Evolutionary conservation across 2,797 vertebrate species (phyloP).

Genomic region (Mormyrus hasselquistii): DNA sequence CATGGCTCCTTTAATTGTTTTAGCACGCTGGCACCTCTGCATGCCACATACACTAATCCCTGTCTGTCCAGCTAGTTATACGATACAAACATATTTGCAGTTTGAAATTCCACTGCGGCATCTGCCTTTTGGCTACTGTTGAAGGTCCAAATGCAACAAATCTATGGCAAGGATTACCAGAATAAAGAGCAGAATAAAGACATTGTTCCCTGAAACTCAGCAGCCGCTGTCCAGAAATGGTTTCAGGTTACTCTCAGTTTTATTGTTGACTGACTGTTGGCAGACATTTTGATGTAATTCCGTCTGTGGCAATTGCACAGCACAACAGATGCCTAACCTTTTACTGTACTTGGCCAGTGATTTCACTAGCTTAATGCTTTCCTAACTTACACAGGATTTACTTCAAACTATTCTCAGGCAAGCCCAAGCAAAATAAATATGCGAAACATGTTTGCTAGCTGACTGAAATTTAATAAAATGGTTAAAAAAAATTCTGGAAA

Average conservation of each 20-base stretch:
- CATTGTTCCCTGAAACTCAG: neutral
- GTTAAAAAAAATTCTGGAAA: neutral
- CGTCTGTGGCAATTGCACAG: neutral
- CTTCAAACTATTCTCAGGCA: neutral
- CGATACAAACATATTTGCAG: neutral
- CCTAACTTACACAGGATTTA: neutral
- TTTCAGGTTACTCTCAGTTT: neutral
- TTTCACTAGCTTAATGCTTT: neutral
- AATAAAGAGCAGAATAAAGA: neutral
- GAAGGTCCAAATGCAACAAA: neutral
- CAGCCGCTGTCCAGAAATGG: neutral
- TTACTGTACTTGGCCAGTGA: neutral
- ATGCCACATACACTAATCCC: neutral
- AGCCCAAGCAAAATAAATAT: neutral
- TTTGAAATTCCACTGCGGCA: neutral
- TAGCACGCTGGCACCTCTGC: neutral
- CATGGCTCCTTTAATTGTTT: neutral
- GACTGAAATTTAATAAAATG: neutral
- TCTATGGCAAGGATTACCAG: neutral
- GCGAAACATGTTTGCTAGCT: neutral
- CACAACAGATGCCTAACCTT: neutral
- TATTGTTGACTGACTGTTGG: constrained; percentile 3
- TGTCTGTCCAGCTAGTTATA: neutral
- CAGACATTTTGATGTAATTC: neutral
- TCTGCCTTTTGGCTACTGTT: neutral